phyloP scores from a whole-genome alignment of 2,797 vertebrate genomes.

The Carcharodon carcharias region DNA sequence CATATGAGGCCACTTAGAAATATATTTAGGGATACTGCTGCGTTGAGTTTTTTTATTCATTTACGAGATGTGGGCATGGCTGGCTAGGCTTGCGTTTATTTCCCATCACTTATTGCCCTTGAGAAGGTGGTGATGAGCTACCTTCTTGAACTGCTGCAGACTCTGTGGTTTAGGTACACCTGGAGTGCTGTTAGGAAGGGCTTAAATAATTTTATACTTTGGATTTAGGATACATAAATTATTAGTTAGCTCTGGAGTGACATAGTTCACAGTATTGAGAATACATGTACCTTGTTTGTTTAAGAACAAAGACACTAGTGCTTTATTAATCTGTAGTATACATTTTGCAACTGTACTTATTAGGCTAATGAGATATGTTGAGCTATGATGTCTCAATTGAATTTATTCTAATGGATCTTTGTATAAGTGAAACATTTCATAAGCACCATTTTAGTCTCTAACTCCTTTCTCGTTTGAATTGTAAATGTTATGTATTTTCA shows the following conservation, averaged over 20 bases:
- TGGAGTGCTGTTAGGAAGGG: no score
- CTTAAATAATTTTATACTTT: not conserved
- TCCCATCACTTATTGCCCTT: no score
- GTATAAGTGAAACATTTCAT: not conserved
- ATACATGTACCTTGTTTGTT: not conserved
- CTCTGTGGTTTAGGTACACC: not conserved
- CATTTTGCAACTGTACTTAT: not conserved
- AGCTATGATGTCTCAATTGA: not conserved
- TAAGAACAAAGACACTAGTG: not conserved
- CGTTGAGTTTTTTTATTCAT: no score
- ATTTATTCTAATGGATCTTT: not conserved
- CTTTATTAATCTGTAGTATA: not conserved
- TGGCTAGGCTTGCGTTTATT: no score
- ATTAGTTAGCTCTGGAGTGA: not conserved
- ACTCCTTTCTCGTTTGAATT: not conserved
- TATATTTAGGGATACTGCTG: not conserved
- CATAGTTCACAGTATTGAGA: not conserved
- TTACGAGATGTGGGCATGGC: no score
- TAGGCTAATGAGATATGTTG: not conserved
- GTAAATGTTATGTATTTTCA: not conserved
- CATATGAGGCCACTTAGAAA: not conserved
- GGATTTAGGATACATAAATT: not conserved
- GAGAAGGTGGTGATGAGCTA: no score
- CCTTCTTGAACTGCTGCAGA: no score
- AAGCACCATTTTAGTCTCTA: not conserved